phyloP scores from a whole-genome alignment of 2,113 vertebrate species.

The Mesocricetus auratus region DNA sequence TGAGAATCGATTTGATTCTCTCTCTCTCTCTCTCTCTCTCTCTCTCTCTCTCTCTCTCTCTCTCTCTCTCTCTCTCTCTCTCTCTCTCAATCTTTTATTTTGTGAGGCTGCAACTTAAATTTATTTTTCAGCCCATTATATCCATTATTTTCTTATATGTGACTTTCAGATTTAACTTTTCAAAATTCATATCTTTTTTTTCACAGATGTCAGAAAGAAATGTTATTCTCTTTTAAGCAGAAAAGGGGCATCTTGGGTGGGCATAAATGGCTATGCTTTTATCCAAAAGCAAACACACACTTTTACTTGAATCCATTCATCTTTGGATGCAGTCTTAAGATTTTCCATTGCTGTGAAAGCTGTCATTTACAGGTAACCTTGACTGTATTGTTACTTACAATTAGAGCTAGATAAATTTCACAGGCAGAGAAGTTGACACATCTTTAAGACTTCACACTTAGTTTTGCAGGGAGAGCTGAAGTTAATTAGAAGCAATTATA shows the following conservation, averaged over 20 bases:
- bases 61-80: background rate
- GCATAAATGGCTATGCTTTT: slow-evolving; percentile 60
- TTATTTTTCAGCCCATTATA: background rate
- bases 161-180: slow-evolving; percentile 41
- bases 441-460: slow-evolving; percentile 84
- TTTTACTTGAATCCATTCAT: slow-evolving; percentile 47
- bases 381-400: slow-evolving; percentile 81
- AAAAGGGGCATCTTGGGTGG: background rate
- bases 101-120: background rate
- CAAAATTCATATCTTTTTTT: slow-evolving; percentile 23
- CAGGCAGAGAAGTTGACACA: slow-evolving; percentile 82
- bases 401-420: slow-evolving; percentile 83
- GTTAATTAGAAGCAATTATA: slow-evolving; percentile 83
- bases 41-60: too few relatives aligned
- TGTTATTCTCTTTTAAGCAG: background rate
- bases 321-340: slow-evolving; percentile 60
- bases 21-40: background rate
- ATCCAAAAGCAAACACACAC: slow-evolving; percentile 28
- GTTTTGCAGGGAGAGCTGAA: slow-evolving; percentile 79
- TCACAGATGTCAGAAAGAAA: slow-evolving; percentile 42
- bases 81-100: background rate
- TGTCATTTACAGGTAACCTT: slow-evolving; percentile 78
- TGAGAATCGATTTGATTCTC: background rate
- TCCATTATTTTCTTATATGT: background rate
- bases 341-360: slow-evolving; percentile 59